Evolutionary conservation across 2,797 vertebrate genomes (phyloP), one percentile per base, ranked within the genome.

Genomic region (Xiphophorus birchmanni): DNA sequence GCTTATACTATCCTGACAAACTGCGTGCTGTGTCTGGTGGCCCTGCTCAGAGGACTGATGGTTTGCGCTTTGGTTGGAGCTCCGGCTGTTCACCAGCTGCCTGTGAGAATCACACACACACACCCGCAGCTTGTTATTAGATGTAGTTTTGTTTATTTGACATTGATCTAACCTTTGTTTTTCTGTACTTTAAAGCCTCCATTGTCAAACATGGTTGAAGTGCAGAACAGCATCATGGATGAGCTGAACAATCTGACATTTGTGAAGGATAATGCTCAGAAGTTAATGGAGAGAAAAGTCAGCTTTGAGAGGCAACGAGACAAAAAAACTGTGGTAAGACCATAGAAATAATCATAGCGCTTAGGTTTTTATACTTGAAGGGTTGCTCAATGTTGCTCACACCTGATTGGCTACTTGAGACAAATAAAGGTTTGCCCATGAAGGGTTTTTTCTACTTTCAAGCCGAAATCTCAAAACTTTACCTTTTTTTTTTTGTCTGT

Each of bases 141-240:
- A 11, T 10, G 21, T 10, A 48, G 45, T 74, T 37, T 74, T 40
- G 37, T 63, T 63, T 5, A 42, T 76, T 48, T 2, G 35, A 10
- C 82, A 50, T 56, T 3, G 79, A 76, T 37, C 71, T 73, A 21
- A 74, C 23, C 52, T 60, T 21, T 42, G 2, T 74, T 32, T 0
- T 71, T n/a, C 56, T 35, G 73, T 81, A 5, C 40, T 76, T 76
- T 86, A 67, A 81, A 98, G 96, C 93, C 94, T 86, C 96, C 97
- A 2, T 87, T 96, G 85, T 96, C 96, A 37, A 97, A 96, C 89
- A 96, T 97, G 63, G 92, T 87, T 86, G 97, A 98, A 83, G 96
- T 97, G 86, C 98, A 99, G 84, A 97, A 93, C 92, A 97, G 93
- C 91, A 96, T 99, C 83, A 96, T 99, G 91, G 98, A 98, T 60